Evolutionary conservation across 2,888 invertebrate genomes (phyloP), one percentile per base, ranked within the genome.

Genomic region (Laspeyria flexula): DNA sequence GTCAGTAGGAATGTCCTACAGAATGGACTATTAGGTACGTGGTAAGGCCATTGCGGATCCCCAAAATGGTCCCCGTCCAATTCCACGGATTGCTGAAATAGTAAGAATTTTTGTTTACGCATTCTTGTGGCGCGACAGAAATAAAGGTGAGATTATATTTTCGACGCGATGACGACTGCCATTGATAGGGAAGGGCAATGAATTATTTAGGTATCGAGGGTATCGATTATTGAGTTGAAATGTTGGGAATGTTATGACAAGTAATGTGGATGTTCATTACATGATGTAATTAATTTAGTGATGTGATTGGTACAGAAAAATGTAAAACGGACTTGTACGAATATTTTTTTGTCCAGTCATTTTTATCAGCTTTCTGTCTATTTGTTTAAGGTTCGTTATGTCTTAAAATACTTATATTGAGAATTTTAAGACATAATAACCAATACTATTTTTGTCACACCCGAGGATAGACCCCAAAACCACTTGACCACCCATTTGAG

Each of bases 61-160:
- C 55, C 50, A 44, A 60, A 69, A 65, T 49, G 46, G 53, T 62
- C 57, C 60, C 55, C 53, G 57, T 43, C 56, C 52, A 57, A 66
- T 69, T 60, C 62, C 61, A 62, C 59, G 74, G 55, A 70, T 70
- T 52, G 47, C 48, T 54, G 59, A 43, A 52, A 65, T 81, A 64
- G 64, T 73, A 41, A 47, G 73, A 65, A 81, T 82, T 79, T 83
- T 86, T 81, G 83, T 85, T 85, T 84, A 80, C 80, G 71, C 76
- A 79, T 79, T 77, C 77, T 66, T 53, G 49, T 57, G 69, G 70
- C 59, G 60, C 68, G 71, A 57, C 65, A 59, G 65, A 70, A 78
- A 77, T 79, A 71, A 79, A 83, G 78, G 79, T 79, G 73, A 57
- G 65, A 74, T 75, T 73, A 77, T 75, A 75, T 73, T 69, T 61